A percentile compares a stretch with the other conserved stretches of the same genome.
Conservation (phyloP, 2,113 vertebrate species). For the Salvelinus alpinus region DNA sequence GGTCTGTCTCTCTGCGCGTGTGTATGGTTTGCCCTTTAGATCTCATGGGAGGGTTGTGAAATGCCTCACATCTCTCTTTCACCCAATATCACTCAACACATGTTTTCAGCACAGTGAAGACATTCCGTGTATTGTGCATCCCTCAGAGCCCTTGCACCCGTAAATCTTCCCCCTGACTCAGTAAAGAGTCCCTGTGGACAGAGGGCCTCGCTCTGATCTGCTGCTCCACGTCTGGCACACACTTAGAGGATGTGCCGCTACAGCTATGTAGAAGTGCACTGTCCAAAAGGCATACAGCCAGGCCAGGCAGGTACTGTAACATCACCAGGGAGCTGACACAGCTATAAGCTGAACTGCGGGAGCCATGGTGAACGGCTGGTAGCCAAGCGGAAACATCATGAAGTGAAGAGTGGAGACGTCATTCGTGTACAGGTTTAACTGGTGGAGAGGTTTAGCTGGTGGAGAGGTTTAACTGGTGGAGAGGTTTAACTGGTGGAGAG, state of each 20-base stretch:
- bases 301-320: neutral
- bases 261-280: neutral
- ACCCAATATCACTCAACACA: slow-evolving; percentile 6
- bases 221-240: neutral
- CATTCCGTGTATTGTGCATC: slow-evolving; percentile 9
- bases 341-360: neutral
- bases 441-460: neutral
- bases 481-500: neutral
- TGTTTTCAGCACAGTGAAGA: slow-evolving; percentile 17
- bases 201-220: neutral
- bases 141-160: neutral
- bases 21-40: slow-evolving; percentile 11
- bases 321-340: neutral
- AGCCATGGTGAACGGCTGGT: neutral
- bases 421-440: neutral
- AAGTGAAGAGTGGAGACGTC: neutral
- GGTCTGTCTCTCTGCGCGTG: neutral
- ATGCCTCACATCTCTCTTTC: slow-evolving; percentile 9
- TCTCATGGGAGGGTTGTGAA: slow-evolving; percentile 9
- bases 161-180: slow-evolving; percentile 27
- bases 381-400: neutral
- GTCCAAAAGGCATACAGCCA: neutral
- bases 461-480: neutral
- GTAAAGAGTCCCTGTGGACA: slow-evolving; percentile 5
- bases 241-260: neutral